Conservation (phyloP, 2,797 vertebrate species). For the Anguilla pacifica region DNA sequence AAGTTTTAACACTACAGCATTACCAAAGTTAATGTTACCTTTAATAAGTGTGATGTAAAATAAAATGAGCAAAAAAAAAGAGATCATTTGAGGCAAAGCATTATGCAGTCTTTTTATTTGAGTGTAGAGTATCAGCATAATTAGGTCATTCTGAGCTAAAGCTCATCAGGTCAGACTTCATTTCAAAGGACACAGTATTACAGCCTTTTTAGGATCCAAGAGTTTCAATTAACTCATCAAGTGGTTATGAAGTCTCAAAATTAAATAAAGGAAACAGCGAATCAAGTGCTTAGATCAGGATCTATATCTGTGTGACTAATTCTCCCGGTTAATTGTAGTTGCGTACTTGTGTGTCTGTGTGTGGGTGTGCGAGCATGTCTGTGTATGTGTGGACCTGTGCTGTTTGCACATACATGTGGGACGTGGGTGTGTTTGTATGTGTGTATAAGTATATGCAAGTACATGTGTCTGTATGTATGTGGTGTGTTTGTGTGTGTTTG, state of each 20-base stretch:
- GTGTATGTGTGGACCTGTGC: slow-evolving; percentile 32
- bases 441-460: background rate
- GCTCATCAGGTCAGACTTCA: background rate
- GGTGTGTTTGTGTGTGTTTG: slow-evolving; percentile 15
- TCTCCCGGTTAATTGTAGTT: background rate
- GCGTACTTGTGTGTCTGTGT: background rate
- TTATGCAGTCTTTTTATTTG: background rate
- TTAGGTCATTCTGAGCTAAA: background rate
- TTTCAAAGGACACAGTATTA: background rate
- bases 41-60: background rate
- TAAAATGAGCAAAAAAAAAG: background rate
- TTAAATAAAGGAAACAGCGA: background rate
- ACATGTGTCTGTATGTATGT: background rate
- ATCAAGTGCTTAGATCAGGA: background rate
- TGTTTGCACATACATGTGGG: background rate
- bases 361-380: slow-evolving; percentile 42
- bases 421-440: background rate
- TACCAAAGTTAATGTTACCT: too few species aligned
- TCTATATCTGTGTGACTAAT: background rate
- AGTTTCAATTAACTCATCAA: background rate
- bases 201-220: background rate
- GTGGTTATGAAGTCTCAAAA: background rate
- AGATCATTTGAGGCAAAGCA: background rate
- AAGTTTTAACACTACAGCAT: background rate
- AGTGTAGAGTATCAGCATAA: background rate